Base-by-base conservation (phyloP, 2,797 vertebrate genomes). In the Notoglanidium macrostoma region DNA sequence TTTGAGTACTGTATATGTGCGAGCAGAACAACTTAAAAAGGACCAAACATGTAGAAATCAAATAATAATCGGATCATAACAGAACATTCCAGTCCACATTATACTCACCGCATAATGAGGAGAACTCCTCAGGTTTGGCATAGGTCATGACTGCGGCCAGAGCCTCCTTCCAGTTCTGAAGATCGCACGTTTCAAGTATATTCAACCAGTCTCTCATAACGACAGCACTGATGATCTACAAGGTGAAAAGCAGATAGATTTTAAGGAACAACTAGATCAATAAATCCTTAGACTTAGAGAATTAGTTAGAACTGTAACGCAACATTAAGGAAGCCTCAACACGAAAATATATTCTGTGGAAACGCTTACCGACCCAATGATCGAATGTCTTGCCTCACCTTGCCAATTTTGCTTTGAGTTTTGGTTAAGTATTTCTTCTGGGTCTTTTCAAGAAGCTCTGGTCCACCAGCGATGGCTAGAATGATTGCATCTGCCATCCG, bases 401-500 rank as follows among this genome's bases (percentile, higher is more conserved):
- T 98, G 87, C 97, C 98, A 81, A 99, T 97, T 95, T 96, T 99
- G 95, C 97, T 97, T 91, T 96, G 96, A 49, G 95, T 96, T 92
- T 96, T 98, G 1, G 94, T 95, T 1, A 99, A 99, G 91, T 99
- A 99, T 83, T 97, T 98, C 85, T 93, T 96, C 93, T 99, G 98
- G 0, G 98, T 99, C 90, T 93, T 97, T 89, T 96, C 95, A 85
- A 99, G 92, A 77, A 99, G 96, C 61, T 99, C 96, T 1, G 95
- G 92, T 55, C 98, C 98, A 0, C 98, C 98, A 0, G 98, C 98
- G 35, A 98, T 97, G 83, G 98, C 98, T 91, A 99, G 92, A 92
- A 99, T 98, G 88, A 99, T 98, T 92, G 97, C 97, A 8, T 99
- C 98, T 0, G 98, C 98, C 98, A 99, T 98, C 6, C 98, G 96